phyloP scores from a whole-genome alignment of 2,797 vertebrate genomes.

The Odontamblyopus lacepedii region DNA sequence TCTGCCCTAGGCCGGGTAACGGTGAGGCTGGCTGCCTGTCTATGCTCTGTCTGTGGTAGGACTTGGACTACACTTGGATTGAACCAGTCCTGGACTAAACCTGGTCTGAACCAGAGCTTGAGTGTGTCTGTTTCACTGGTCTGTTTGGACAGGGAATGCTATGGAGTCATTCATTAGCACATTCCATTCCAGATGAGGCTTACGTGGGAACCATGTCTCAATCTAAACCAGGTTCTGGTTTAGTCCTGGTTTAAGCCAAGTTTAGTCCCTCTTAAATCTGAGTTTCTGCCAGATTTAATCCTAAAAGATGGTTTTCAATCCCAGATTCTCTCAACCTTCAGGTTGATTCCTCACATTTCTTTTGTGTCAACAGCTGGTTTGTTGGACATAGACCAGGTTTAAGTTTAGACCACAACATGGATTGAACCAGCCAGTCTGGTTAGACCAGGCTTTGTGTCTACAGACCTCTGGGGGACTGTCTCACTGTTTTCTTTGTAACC shows the following conservation, averaged over 20 bases:
- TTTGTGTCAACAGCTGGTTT: background rate
- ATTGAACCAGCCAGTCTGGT: background rate
- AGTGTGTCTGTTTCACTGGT: background rate
- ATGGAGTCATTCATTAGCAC: conserved; percentile 7
- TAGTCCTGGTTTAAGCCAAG: background rate
- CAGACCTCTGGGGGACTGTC: background rate
- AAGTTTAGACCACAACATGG: background rate
- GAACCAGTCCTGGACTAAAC: background rate
- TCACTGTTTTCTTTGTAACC: background rate
- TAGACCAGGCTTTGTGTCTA: background rate
- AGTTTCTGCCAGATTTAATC: background rate
- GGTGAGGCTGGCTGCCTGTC: background rate
- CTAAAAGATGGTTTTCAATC: background rate
- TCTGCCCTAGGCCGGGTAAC: background rate
- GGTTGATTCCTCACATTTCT: background rate
- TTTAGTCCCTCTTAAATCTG: background rate
- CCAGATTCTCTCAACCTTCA: background rate
- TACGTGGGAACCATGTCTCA: background rate
- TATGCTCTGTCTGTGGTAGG: background rate
- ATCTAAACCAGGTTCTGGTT: background rate
- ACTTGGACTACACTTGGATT: background rate
- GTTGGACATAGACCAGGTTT: background rate
- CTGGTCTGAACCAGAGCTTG: background rate
- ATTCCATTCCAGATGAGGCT: background rate
- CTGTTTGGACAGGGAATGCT: background rate